Conservation (phyloP, 2,888 invertebrate species). For the Ectemnius continuus region DNA sequence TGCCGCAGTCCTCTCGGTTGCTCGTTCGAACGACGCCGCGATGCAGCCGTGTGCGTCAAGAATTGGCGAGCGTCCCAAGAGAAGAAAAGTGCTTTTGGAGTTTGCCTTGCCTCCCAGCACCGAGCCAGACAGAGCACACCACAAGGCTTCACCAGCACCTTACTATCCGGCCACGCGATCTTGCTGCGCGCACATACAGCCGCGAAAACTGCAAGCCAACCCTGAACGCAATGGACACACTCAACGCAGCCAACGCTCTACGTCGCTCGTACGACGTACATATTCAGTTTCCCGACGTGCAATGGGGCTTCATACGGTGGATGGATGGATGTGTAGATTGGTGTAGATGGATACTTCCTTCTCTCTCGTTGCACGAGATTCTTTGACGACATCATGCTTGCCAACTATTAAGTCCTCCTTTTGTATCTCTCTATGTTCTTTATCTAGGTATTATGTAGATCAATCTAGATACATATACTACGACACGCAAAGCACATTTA, state of each 20-base stretch:
- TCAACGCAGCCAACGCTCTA: conserved; percentile 59
- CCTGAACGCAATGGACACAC: conserved; percentile 56
- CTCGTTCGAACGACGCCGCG: conserved; percentile 47
- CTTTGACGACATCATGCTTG: conserved; percentile 52
- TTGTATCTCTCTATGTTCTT: too few relatives aligned
- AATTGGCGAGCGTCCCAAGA: conserved; percentile 71
- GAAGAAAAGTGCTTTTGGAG: conserved; percentile 48
- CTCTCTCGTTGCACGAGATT: conserved; percentile 60
- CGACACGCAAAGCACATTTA: too few relatives aligned
- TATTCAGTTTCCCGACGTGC: conserved; percentile 73
- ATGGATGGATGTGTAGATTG: conserved; percentile 57
- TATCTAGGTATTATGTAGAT: too few relatives aligned
- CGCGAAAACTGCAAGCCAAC: conserved; percentile 48
- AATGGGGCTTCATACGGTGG: conserved; percentile 69
- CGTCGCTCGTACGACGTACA: conserved; percentile 68
- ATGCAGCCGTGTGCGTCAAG: conserved; percentile 38
- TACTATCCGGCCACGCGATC: conserved; percentile 50
- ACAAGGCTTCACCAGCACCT: conserved; percentile 35
- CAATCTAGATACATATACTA: too few relatives aligned
- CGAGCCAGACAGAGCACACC: conserved; percentile 45
- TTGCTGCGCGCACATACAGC: conserved; percentile 53
- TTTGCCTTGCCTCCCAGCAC: conserved; percentile 51
- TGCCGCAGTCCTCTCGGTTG: conserved; percentile 32
- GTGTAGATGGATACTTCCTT: conserved; percentile 62
- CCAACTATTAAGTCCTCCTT: conserved; percentile 45